Percentiles rank a stretch among this genome's conserved stretches.
phyloP scores from a whole-genome alignment of 2,113 vertebrate species.

The Psammodynastes pulverulentus region DNA sequence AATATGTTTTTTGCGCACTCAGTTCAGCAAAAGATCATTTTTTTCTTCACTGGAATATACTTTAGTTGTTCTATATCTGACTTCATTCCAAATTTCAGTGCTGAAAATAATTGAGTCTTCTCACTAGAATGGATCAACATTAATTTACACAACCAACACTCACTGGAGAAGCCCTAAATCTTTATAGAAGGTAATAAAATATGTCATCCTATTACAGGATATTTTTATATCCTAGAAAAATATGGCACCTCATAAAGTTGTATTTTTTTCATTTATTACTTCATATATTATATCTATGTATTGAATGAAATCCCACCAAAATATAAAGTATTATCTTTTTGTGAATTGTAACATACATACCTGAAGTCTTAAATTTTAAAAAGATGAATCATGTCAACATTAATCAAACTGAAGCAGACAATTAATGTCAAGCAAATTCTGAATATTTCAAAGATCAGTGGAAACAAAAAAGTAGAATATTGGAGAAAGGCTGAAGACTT shows the following conservation, averaged over 20 bases:
- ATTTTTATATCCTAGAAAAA: neutral
- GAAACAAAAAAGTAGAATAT: neutral
- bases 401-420: neutral
- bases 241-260: neutral
- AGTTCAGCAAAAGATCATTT: neutral
- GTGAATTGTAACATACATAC: neutral
- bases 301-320: neutral
- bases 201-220: neutral
- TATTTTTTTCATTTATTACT: neutral
- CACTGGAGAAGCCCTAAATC: constrained; percentile 8
- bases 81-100: constrained; percentile 13
- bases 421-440: neutral
- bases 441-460: neutral
- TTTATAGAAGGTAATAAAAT: constrained; percentile 16
- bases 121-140: constrained; percentile 1
- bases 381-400: neutral
- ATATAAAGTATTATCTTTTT: neutral
- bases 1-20: neutral
- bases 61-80: neutral
- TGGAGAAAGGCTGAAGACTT: neutral
- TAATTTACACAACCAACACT: constrained; percentile 7
- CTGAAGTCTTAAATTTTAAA: neutral
- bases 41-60: neutral
- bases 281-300: neutral
- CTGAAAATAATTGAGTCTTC: constrained; percentile 1